Evolutionary conservation across 2,888 invertebrate genomes (phyloP), one percentile per base, ranked within the genome.

Genomic region (Lamellibrachia satsuma): DNA sequence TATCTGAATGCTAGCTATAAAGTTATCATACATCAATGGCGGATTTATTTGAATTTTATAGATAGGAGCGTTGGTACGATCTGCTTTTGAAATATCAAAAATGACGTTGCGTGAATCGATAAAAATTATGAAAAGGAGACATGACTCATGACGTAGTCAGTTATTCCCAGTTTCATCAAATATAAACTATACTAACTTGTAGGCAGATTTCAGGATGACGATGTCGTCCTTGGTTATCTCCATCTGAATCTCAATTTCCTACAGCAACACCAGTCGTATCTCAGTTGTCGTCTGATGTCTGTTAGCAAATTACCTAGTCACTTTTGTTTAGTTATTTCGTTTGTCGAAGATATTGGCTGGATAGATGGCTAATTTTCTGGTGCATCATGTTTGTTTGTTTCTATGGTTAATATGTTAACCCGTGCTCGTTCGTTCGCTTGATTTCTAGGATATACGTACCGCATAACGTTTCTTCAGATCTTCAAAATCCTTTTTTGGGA

Each of bases 401-500:
- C 1, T 39, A 39, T 39, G 39, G 1, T 39, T 39, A 39, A 39
- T 39, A 39, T 39, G 39, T 39, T 39, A 39, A 39, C 39, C 39
- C 0, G 39, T 39, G 39, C 39, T 39, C 39, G 39, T 39, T 39
- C 39, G 39, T 39, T 39, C 39, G 39, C 39, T 39, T 39, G 39
- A 75, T 3, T 75, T n/a, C 75, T 22, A 75, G 6, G 22, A 22
- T 75, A n/a, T 75, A 75, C 75, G n/a, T 75, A 75, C 75, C 75
- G n/a, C 22, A n/a, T 22, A 15, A 75, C 75, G 75, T 75, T 75
- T 75, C 75, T 96, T 95, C 57, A 96, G 93, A 22, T 94, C 93
- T 94, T 96, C 96, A 95, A 94, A 96, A 92, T 96, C 96, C 93
- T 96, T 94, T 9, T 96, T 93, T 6, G 96, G 96, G 55, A 96